Percentiles rank a stretch among this genome's conserved stretches.
These are phyloP conservation scores for Diadophis punctatus DNA, from an alignment of 2,113 vertebrate species.

Conservation along the genomic window DNA sequence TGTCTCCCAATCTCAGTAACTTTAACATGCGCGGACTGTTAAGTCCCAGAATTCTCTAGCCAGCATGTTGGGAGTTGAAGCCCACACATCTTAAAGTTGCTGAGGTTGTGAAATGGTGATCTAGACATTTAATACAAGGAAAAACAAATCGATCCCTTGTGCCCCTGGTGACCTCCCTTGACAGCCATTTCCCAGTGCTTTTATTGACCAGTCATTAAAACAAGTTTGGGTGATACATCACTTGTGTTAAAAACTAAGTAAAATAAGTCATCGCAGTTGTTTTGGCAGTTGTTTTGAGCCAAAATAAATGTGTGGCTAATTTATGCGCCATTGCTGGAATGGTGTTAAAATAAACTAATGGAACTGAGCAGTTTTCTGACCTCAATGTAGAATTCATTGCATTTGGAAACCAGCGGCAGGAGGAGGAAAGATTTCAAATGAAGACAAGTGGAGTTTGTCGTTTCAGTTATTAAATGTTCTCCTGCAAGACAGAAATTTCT, in stretches of 20 bases:
- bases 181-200: background rate
- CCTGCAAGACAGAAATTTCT: background rate
- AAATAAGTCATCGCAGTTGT: background rate
- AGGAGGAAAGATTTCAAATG: background rate
- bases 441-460: background rate
- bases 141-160: background rate
- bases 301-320: constrained; percentile 42
- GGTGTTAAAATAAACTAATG: constrained; percentile 13
- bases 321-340: constrained; percentile 26
- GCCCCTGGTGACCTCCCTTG: background rate
- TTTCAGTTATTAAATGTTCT: background rate
- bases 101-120: background rate
- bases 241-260: background rate
- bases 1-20: background rate
- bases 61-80: background rate
- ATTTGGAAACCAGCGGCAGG: background rate
- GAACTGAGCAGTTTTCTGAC: constrained; percentile 30
- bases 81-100: background rate
- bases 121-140: background rate
- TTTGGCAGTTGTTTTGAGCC: constrained; percentile 47
- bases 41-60: background rate
- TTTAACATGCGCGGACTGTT: background rate
- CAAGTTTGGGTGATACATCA: background rate
- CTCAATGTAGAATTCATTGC: background rate
- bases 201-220: background rate